phyloP scores from a whole-genome alignment of 2,113 vertebrate genomes.

The Hypomesus transpacificus region DNA sequence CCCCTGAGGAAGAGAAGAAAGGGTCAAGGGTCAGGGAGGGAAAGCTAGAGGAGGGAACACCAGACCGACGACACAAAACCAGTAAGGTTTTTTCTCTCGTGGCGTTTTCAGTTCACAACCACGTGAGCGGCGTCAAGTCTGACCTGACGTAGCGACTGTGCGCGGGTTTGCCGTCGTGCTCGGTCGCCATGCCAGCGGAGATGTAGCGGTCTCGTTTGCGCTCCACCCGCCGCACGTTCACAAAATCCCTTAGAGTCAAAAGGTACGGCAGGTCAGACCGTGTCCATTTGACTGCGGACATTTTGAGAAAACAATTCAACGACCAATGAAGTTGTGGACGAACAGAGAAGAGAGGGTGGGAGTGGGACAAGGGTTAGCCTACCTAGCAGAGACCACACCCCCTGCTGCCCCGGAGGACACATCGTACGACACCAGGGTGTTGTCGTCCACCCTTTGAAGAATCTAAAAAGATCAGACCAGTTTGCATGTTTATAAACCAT shows the following conservation, averaged over 20 bases:
- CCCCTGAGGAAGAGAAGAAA: conserved; percentile 70
- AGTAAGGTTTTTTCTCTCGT: background rate
- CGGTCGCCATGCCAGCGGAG: conserved; percentile 87
- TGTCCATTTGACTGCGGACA: background rate
- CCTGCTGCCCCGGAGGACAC: conserved; percentile 89
- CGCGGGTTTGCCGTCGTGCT: conserved; percentile 79
- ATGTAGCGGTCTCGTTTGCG: conserved; percentile 86
- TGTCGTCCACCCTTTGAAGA: conserved; percentile 90
- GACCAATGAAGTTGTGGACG: background rate
- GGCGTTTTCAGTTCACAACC: background rate
- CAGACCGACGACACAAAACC: background rate
- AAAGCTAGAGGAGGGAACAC: background rate
- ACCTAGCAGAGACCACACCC: too few relatives aligned
- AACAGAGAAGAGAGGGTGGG: too few relatives aligned
- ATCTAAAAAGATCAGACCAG: conserved; percentile 68
- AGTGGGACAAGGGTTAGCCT: too few relatives aligned
- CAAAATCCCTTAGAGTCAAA: conserved; percentile 81
- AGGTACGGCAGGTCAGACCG: background rate
- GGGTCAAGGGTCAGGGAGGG: background rate
- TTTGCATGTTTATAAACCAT: background rate
- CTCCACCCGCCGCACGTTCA: conserved; percentile 92
- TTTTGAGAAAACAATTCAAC: background rate
- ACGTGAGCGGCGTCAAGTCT: conserved; percentile 15
- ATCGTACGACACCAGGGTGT: conserved; percentile 89
- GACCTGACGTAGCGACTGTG: conserved; percentile 88